Conservation (phyloP, 2,113 vertebrate species). For the Passer domesticus region DNA sequence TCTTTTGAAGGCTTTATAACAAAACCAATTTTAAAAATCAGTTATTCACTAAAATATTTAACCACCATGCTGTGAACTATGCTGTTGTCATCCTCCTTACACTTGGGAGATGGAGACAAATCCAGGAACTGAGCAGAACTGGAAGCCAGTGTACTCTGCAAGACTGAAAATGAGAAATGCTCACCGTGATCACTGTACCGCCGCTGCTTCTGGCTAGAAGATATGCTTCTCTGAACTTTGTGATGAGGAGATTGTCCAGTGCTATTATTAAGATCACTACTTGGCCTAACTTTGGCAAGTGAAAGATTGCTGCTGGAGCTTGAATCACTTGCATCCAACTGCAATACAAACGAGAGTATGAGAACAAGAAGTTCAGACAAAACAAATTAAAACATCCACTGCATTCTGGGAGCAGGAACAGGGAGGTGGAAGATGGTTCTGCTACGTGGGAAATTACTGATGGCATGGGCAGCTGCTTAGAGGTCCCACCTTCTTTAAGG, state of each 20-base stretch:
- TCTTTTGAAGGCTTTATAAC: background rate
- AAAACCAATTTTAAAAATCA: background rate
- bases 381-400: background rate
- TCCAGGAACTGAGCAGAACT: background rate
- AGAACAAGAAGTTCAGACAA: conserved; percentile 48
- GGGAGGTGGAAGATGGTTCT: background rate
- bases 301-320: conserved; percentile 95
- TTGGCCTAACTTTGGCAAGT: conserved; percentile 90
- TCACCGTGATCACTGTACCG: conserved; percentile 98
- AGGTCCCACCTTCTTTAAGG: background rate
- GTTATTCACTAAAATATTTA: background rate
- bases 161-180: conserved; percentile 2
- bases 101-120: background rate
- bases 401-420: background rate
- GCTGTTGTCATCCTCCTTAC: background rate
- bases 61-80: background rate
- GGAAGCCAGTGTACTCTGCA: background rate
- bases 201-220: conserved; percentile 93
- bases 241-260: conserved; percentile 92
- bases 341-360: conserved; percentile 40
- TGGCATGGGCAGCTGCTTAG: background rate
- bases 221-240: conserved; percentile 92
- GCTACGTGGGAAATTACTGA: background rate
- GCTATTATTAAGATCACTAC: conserved; percentile 92
- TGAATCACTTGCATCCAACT: conserved; percentile 93